Conservation (phyloP, 1,140 invertebrate species). For the Drosophila neocordata region DNA sequence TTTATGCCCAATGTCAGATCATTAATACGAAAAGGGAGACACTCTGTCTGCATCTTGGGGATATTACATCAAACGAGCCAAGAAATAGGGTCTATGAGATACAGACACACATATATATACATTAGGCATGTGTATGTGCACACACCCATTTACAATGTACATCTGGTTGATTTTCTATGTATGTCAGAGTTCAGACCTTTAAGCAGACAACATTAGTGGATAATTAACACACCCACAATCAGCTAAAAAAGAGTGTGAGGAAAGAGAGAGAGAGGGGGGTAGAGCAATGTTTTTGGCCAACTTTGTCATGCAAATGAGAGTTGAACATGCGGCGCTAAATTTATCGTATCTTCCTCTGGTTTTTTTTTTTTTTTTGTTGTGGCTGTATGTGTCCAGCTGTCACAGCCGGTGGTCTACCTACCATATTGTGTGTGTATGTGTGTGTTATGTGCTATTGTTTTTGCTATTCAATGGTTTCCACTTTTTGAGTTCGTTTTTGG, state of each 20-base stretch:
- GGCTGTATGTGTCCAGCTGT: constrained; percentile 42
- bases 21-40: not conserved
- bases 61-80: not conserved
- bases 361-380: constrained; percentile 6
- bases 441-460: not conserved
- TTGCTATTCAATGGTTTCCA: constrained; percentile 14
- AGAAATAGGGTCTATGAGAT: not conserved
- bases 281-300: constrained; percentile 62
- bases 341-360: constrained; percentile 48
- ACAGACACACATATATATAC: not conserved
- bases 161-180: constrained; percentile 11
- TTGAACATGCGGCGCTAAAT: constrained; percentile 53
- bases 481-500: constrained; percentile 13
- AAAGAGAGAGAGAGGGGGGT: not conserved
- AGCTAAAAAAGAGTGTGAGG: not conserved
- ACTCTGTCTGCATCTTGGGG: not conserved
- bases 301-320: constrained; percentile 77
- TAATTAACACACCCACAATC: constrained; percentile 76
- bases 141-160: not conserved
- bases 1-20: constrained; percentile 8
- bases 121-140: constrained; percentile 31
- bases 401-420: constrained; percentile 59
- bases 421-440: not conserved
- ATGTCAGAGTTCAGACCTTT: constrained; percentile 65
- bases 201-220: constrained; percentile 71